A percentile compares a stretch with the other conserved stretches of the same genome.
phyloP scores from a whole-genome alignment of 2,113 vertebrate genomes.

The Periophthalmodon schlosseri region DNA sequence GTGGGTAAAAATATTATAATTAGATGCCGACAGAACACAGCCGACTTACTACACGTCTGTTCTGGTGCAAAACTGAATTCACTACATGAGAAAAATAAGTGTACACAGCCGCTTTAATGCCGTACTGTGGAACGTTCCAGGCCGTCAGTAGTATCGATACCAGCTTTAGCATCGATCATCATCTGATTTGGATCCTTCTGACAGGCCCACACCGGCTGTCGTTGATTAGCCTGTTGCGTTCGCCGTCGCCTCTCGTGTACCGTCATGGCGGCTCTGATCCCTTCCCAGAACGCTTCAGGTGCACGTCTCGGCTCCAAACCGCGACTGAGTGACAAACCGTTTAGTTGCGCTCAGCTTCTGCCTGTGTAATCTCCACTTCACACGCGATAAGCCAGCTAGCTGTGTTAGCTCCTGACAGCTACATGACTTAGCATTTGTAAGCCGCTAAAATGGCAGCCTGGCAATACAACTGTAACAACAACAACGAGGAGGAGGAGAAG shows the following conservation, averaged over 20 bases:
- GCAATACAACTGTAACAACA: not conserved
- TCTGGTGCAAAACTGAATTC: too few relatives aligned
- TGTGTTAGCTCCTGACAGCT: constrained; percentile 6
- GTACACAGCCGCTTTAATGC: too few relatives aligned
- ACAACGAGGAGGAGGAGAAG: not conserved
- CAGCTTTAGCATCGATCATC: too few relatives aligned
- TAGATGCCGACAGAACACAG: too few relatives aligned
- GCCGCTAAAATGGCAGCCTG: constrained; percentile 3
- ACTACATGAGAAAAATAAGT: too few relatives aligned
- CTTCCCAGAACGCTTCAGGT: not conserved
- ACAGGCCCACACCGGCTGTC: not conserved
- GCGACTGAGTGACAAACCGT: not conserved
- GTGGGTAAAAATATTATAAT: too few relatives aligned
- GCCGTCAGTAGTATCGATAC: too few relatives aligned
- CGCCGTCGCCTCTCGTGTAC: not conserved
- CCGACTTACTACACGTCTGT: too few relatives aligned
- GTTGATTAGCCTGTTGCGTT: not conserved
- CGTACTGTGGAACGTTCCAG: too few relatives aligned
- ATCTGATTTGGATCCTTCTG: too few relatives aligned
- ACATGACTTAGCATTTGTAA: constrained; percentile 8
- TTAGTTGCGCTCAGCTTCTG: constrained; percentile 5
- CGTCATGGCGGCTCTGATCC: not conserved
- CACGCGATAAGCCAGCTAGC: constrained; percentile 10
- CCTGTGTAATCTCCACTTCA: constrained; percentile 7
- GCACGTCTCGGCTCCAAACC: not conserved